These are phyloP conservation scores for Leucania comma DNA, from an alignment of 2,888 invertebrate species.

Conservation along the genomic window DNA sequence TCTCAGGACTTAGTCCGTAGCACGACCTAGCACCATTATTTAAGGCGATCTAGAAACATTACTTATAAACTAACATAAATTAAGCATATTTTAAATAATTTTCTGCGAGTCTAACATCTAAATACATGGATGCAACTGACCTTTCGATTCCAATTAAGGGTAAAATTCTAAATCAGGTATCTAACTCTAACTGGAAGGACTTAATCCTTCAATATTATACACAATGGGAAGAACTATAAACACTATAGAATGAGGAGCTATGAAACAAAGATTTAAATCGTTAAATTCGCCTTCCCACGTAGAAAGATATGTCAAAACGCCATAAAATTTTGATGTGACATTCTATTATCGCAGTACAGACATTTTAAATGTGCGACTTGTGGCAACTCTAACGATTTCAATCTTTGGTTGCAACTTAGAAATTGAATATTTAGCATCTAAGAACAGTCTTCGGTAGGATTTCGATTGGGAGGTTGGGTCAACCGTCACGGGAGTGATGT, in stretches of 20 bases:
- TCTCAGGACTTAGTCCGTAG: slow-evolving; percentile 86
- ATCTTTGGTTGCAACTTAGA: slow-evolving; percentile 33
- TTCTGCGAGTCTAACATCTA: slow-evolving; percentile 61
- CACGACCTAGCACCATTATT: slow-evolving; percentile 88
- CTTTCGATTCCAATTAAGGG: slow-evolving; percentile 63
- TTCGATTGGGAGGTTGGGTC: slow-evolving; percentile 56
- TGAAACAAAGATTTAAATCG: slow-evolving; percentile 2
- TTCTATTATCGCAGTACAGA: not conserved
- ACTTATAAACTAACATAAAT: slow-evolving; percentile 61
- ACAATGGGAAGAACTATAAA: slow-evolving; percentile 40
- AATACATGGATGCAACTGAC: slow-evolving; percentile 70
- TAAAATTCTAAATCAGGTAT: slow-evolving; percentile 70
- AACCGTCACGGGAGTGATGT: slow-evolving; percentile 81
- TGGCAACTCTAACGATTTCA: not conserved
- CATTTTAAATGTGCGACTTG: too few relatives aligned
- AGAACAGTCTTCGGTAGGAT: slow-evolving; percentile 72
- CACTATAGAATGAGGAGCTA: slow-evolving; percentile 46
- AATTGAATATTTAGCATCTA: slow-evolving; percentile 66
- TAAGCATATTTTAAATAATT: slow-evolving; percentile 63
- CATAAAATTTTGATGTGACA: too few relatives aligned
- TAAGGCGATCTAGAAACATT: slow-evolving; percentile 72
- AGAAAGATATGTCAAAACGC: not conserved
- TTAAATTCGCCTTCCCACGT: not conserved
- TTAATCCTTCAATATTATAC: slow-evolving; percentile 60
- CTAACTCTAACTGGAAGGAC: slow-evolving; percentile 67